These are phyloP conservation scores for Phenacoccus solenopsis DNA, from an alignment of 1,140 invertebrate species.

Conservation along the genomic window DNA sequence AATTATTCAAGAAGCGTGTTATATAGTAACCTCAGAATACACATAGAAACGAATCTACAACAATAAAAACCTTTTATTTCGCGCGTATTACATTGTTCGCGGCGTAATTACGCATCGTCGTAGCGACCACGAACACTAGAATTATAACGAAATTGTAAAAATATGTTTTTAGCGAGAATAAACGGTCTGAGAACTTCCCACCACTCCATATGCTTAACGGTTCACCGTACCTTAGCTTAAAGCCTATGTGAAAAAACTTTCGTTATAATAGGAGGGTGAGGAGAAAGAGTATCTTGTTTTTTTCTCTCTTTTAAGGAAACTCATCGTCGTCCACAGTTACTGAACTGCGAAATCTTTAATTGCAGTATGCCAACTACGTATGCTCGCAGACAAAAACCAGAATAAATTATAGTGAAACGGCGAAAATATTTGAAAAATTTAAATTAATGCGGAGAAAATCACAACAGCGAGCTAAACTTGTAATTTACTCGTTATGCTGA, in stretches of 20 bases:
- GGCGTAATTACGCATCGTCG: background rate
- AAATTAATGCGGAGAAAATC: background rate
- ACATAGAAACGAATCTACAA: no score
- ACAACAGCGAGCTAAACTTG: no score
- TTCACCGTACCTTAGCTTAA: background rate
- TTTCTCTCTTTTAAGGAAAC: background rate
- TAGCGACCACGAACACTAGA: background rate
- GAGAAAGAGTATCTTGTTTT: background rate
- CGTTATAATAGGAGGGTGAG: background rate
- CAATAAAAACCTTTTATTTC: no score
- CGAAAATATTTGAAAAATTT: background rate
- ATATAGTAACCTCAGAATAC: no score
- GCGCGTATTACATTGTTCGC: constrained; percentile 1
- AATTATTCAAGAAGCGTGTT: no score
- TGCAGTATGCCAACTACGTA: background rate
- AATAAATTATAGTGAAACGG: constrained; percentile 2
- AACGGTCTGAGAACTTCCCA: background rate
- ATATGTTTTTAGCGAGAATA: constrained; percentile 3
- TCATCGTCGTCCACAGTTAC: background rate
- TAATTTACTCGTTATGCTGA: no score
- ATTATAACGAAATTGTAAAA: constrained; percentile 3
- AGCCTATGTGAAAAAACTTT: constrained; percentile 2
- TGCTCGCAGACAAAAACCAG: background rate
- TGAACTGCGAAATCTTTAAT: background rate
- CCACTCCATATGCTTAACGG: background rate